Base-by-base conservation (phyloP, 2,797 vertebrate genomes). In the Trachops cirrhosus region DNA sequence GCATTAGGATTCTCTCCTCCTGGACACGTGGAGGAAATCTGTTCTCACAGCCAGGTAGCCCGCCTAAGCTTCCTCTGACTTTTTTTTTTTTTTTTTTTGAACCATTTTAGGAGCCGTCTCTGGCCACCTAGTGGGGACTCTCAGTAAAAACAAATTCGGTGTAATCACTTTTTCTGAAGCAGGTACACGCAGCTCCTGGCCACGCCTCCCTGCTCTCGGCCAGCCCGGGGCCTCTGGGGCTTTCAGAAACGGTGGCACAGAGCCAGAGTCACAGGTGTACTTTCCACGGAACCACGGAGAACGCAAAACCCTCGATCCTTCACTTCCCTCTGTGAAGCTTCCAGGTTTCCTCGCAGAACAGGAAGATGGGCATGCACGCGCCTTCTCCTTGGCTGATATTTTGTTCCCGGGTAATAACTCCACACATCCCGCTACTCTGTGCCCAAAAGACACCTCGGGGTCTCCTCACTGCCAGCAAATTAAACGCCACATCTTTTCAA, bases 141-240 rank as follows among this genome's bases (percentile, higher is more conserved):
- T 39, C 59, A 78, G 73, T 22, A 90, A 75, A n/a, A 82, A 26
- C 52, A 67, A 50, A 34, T 39, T 96, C 73, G 32, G 24, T 6
- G 82, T 78, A 62, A 50, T 41, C 79, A 54, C 67, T 96, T 91
- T 94, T 91, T 93, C 39, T 74, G 59, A n/a, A 82, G 37, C 52
- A 52, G 67, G 32, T 39, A 50, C 57, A 48, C 5, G 29, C 2
- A 41, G 84, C 94, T 92, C 93, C 93, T 89, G 95, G 68, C 88
- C 92, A 97, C 70, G 74, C 54, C 75, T 82, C 91, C 82, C 68
- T 52, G 50, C 70, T 9, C 50, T 73, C 52, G 6, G 6, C 59
- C 54, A 73, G 86, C 88, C 91, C 34, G 37, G 68, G 71, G 86
- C 85, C 34, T 67, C 90, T 0, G 34, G 70, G 10, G 32, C 41